Base-by-base conservation (phyloP, 2,888 invertebrate genomes). In the Andrena chrysosceles region DNA sequence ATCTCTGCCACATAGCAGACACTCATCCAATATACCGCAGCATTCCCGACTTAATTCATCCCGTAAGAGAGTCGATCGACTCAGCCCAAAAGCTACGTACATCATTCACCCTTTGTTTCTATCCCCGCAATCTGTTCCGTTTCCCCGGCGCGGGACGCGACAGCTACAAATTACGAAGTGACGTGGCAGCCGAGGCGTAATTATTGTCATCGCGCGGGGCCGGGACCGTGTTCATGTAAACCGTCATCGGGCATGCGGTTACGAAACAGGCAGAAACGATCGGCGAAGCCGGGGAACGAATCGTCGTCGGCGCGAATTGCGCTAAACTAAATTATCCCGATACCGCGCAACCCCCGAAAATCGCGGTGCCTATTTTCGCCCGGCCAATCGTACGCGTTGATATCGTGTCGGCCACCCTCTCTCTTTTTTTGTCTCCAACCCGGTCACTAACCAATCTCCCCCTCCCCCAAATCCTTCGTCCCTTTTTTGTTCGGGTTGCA, bases 321-420 rank as follows among this genome's bases (percentile, higher is more conserved):
- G 42, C 83, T 60, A 87, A 88, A 89, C 79, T 76, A 76, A 89
- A 89, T 90, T 88, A 90, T 88, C 73, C 73, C 78, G 86, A 88
- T 88, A 73, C 80, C 82, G 62, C 83, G 76, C 54, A 62, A 42
- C 16, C 71, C 64, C 81, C 56, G 56, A 56, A 80, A 88, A 89
- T 89, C 86, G 85, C 68, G 26, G 74, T 71, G 81, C 42, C 81
- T 85, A 89, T 87, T 87, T 89, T 85, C 75, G 73, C 75, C 79
- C 67, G 33, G 71, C 29, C 69, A 71, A 67, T 75, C 80, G 71
- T 33, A 35, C 67, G 54, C 71, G 64, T 23, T 63, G 59, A 56
- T 64, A 49, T 64, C 48, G 23, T 35, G 8, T 29, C 59, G 29
- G 8, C 20, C 52, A 16, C 16, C 10, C 64, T 52, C 33, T 4